Evolutionary conservation across 2,888 invertebrate species (phyloP).

Genomic region (Willowsia nigromaculata): DNA sequence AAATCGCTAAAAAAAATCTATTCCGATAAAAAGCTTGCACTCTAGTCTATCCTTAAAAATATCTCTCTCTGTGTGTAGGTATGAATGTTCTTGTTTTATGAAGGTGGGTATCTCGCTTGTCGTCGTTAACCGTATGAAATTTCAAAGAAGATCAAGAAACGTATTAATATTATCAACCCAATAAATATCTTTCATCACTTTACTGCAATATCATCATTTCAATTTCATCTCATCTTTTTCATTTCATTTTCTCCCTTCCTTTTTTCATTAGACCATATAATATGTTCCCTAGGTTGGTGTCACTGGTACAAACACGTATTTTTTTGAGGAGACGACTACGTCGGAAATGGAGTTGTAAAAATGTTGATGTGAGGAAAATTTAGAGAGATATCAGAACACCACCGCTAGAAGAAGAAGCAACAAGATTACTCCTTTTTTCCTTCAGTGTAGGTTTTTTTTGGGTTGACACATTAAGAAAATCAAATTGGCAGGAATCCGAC

Average conservation of each 20-base stretch:
- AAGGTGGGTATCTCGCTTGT: background rate
- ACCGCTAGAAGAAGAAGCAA: background rate
- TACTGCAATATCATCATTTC: constrained; percentile 46
- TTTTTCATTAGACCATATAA: constrained; percentile 36
- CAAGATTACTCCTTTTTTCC: no score
- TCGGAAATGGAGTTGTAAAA: constrained; percentile 31
- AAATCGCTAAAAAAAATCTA: background rate
- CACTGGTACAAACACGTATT: background rate
- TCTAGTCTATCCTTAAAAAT: background rate
- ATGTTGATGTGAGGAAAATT: constrained; percentile 39
- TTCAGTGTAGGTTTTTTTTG: constrained; percentile 20
- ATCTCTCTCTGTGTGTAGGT: background rate
- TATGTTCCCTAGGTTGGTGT: constrained; percentile 16
- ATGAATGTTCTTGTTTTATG: background rate
- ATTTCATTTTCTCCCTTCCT: background rate
- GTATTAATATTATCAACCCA: constrained; percentile 51
- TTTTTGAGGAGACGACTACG: background rate
- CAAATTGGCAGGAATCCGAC: constrained; percentile 68
- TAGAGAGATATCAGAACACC: background rate
- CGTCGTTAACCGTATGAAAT: constrained; percentile 33
- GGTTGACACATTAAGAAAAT: constrained; percentile 69
- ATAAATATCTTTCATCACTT: constrained; percentile 68
- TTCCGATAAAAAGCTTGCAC: background rate
- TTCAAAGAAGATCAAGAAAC: constrained; percentile 43
- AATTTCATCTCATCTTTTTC: constrained; percentile 46